Evolutionary conservation across 2,797 vertebrate genomes (phyloP), one percentile per base, ranked within the genome.

Genomic region (Sebastes matsubarae): DNA sequence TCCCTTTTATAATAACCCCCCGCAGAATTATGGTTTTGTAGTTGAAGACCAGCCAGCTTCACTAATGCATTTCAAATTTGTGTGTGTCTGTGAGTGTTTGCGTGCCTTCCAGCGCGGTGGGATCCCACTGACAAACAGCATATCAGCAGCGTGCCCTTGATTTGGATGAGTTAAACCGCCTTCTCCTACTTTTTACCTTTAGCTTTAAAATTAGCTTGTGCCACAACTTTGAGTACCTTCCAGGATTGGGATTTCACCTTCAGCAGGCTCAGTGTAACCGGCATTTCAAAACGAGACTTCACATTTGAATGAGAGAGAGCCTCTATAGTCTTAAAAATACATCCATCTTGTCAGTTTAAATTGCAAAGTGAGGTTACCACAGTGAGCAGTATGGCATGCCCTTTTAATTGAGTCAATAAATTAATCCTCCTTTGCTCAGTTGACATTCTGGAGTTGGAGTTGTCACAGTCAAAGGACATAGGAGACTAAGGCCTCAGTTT

Each of bases 1-100:
- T 90, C 82, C 86, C 85, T 89, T 87, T 89, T 80, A 84, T 68
- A 73, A 87, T 85, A 90, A 88, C 78, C 79, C 75, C 75, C 61
- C 70, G 5, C 87, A 77, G 87, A 79, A 81, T 78, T 82, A 64
- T 22, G 61, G 71, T 88, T 91, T 82, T 83, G 80, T 81, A 84
- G 87, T 63, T 83, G 87, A 91, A 81, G 81, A 88, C 52, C 70
- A 83, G 87, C 80, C 84, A 84, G 84, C 77, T 82, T 83, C 72
- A 70, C 78, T 86, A 82, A 87, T 88, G 87, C 81, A 77, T 77
- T 65, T 68, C 78, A 50, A 75, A 80, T 83, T 16, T 80, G 72
- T 81, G 70, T 77, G 84, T 16, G 79, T 36, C 8, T 77, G 58
- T 71, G 57, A 79, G 63, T 50, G 58, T 83, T 69, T 75, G 63